A percentile compares a stretch with the other conserved stretches of the same genome.
Evolutionary conservation across 2,888 invertebrate species (phyloP).

Genomic region (Scaptomyza parva): DNA sequence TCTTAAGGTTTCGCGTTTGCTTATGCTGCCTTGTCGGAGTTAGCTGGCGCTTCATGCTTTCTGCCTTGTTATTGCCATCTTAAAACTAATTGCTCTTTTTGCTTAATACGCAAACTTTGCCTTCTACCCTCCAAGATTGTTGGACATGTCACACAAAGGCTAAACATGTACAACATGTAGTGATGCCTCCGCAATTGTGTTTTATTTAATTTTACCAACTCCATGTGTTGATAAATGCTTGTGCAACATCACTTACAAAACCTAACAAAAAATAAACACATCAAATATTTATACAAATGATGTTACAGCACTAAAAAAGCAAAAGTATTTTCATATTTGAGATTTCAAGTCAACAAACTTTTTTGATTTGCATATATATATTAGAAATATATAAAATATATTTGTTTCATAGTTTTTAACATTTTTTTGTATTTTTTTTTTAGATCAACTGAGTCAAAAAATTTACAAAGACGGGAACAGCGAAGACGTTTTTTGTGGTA

Average conservation of each 20-base stretch:
- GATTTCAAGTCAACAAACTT: not conserved
- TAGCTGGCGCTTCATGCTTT: too few relatives aligned
- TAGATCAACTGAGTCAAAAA: constrained; percentile 75
- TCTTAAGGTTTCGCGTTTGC: not conserved
- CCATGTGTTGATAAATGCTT: too few relatives aligned
- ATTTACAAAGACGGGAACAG: constrained; percentile 64
- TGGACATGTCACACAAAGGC: not conserved
- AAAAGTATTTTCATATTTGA: too few relatives aligned
- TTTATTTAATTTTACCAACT: not conserved
- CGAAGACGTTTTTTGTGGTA: constrained; percentile 87
- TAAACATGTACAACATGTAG: not conserved
- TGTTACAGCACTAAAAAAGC: too few relatives aligned
- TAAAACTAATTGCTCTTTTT: too few relatives aligned
- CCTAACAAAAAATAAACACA: too few relatives aligned
- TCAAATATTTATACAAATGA: too few relatives aligned
- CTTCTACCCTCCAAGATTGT: not conserved
- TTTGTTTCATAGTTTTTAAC: not conserved
- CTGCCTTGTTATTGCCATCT: too few relatives aligned
- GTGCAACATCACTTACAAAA: too few relatives aligned
- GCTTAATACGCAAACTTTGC: not conserved
- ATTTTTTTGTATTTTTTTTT: constrained; percentile 5
- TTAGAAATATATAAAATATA: too few relatives aligned
- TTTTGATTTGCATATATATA: not conserved
- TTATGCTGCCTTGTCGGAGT: not conserved
- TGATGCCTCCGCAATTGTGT: not conserved